A percentile compares a stretch with the other conserved stretches of the same genome.
These are phyloP conservation scores for Chaetura pelagica DNA, from an alignment of 2,113 vertebrate species.

Conservation along the genomic window DNA sequence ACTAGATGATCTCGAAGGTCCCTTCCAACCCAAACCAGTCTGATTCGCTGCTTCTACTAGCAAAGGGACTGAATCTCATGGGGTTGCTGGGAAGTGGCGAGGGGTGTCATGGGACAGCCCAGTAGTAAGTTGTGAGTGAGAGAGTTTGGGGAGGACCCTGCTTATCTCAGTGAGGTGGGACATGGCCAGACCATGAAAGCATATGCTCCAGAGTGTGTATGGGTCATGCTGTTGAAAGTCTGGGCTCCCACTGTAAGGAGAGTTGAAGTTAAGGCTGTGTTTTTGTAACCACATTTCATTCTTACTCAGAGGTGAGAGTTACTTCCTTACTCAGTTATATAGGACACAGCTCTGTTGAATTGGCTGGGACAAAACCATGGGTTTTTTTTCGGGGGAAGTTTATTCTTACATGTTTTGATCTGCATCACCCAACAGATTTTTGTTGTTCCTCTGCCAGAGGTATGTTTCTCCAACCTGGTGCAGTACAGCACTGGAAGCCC, in stretches of 20 bases:
- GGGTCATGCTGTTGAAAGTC: fast-evolving
- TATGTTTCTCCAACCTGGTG: not conserved
- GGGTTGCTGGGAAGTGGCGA: not conserved
- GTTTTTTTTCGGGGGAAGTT: not conserved
- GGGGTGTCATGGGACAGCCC: not conserved
- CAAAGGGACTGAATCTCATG: fast-evolving
- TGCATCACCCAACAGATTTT: not conserved
- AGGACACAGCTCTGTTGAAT: not conserved
- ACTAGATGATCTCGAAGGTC: too few relatives aligned
- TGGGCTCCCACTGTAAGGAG: not conserved
- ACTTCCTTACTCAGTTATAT: not conserved
- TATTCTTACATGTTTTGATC: not conserved
- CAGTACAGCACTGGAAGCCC: not conserved
- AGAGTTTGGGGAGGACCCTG: not conserved
- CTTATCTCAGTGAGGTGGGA: not conserved
- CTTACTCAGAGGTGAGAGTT: not conserved
- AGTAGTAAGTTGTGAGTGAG: too few relatives aligned
- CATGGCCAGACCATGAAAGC: not conserved
- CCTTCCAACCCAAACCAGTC: too few relatives aligned
- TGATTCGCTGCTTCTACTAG: too few relatives aligned
- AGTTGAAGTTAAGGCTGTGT: not conserved
- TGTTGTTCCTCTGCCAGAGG: not conserved
- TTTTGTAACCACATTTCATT: not conserved
- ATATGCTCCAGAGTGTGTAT: not conserved
- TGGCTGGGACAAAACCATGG: not conserved